Percentiles rank a stretch among this genome's conserved stretches.
phyloP scores from a whole-genome alignment of 2,113 vertebrate genomes.

The Oreochromis spilurus region DNA sequence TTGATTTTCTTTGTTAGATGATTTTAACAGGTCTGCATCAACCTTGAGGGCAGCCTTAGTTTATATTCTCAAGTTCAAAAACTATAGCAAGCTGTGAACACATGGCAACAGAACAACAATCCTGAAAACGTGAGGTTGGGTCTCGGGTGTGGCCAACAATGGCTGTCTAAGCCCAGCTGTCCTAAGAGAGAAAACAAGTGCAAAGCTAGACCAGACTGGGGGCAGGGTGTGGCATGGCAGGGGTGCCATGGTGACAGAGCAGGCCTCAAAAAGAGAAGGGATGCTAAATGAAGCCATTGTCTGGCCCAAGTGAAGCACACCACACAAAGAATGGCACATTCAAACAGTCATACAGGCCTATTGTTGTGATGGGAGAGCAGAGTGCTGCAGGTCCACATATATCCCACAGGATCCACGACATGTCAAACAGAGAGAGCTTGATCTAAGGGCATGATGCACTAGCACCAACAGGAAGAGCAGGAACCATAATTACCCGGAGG shows the following conservation, averaged over 20 bases:
- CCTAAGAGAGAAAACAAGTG: slow-evolving; percentile 57
- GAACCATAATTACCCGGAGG: background rate
- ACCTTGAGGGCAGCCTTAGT: background rate
- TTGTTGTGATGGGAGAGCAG: slow-evolving; percentile 58
- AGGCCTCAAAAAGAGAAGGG: slow-evolving; percentile 54
- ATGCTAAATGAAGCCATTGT: slow-evolving; percentile 77
- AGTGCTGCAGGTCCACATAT: slow-evolving; percentile 19
- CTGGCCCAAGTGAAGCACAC: slow-evolving; percentile 74
- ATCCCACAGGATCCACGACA: slow-evolving; percentile 23
- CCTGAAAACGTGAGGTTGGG: slow-evolving; percentile 37
- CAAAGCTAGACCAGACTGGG: slow-evolving; percentile 55
- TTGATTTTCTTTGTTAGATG: background rate
- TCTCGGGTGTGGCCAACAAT: slow-evolving; percentile 53
- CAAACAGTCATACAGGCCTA: slow-evolving; percentile 69
- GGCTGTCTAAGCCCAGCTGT: slow-evolving; percentile 53
- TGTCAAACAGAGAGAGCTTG: background rate
- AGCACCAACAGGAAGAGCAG: background rate
- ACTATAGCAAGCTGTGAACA: background rate
- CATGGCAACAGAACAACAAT: slow-evolving; percentile 4
- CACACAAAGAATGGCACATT: slow-evolving; percentile 70
- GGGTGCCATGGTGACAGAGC: slow-evolving; percentile 59
- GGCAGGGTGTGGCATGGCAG: slow-evolving; percentile 58
- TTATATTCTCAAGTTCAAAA: background rate
- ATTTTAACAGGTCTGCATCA: background rate
- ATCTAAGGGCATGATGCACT: background rate